Evolutionary conservation across 2,797 vertebrate species (phyloP).

Genomic region (Myiotriccus ornatus): DNA sequence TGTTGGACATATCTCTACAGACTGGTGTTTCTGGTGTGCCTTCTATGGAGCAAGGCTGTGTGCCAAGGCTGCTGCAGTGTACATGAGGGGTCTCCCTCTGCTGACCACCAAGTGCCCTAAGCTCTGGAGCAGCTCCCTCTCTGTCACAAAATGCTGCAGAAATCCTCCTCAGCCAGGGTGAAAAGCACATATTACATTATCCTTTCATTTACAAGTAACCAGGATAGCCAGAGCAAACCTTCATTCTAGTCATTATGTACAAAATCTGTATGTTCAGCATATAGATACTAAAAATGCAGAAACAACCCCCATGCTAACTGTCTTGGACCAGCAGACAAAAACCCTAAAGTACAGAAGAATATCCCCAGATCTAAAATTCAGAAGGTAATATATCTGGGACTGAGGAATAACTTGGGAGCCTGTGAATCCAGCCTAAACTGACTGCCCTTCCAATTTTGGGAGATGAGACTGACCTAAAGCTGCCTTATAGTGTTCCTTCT

Average conservation of each 20-base stretch:
- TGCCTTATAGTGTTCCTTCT: background rate
- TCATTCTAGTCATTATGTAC: background rate
- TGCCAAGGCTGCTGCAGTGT: background rate
- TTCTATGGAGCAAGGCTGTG: rapidly evolving
- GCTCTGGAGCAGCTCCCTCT: background rate
- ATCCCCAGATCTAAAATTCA: background rate
- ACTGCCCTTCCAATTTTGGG: background rate
- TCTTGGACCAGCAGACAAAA: background rate
- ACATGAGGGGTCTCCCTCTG: background rate
- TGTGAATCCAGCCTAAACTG: background rate
- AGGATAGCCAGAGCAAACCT: background rate
- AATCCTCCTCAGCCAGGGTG: background rate
- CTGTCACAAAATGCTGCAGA: background rate
- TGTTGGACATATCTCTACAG: background rate
- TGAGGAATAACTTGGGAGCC: background rate
- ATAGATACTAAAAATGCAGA: background rate
- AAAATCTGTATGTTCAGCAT: background rate
- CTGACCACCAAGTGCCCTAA: background rate
- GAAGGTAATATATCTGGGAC: background rate
- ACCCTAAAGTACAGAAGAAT: background rate
- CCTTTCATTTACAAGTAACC: background rate
- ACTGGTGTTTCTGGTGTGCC: background rate
- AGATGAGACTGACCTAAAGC: background rate
- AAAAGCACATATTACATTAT: background rate
- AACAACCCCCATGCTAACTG: background rate